These are phyloP conservation scores for Eueides isabella DNA, from an alignment of 1,140 invertebrate genomes.

Conservation along the genomic window DNA sequence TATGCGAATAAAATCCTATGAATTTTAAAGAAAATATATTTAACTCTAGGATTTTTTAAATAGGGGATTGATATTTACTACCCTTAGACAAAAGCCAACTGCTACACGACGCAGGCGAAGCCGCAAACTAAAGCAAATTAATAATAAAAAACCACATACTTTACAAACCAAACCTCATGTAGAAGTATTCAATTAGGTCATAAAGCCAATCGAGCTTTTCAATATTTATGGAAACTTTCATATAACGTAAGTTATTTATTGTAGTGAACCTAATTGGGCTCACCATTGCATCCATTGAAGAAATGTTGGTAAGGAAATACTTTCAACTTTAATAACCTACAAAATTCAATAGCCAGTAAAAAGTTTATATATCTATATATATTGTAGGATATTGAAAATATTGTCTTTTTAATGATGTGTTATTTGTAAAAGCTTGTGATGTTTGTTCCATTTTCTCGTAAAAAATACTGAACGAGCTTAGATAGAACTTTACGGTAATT, in stretches of 20 bases:
- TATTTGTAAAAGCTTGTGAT: no score
- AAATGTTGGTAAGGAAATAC: slow-evolving; percentile 1
- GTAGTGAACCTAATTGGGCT: not conserved
- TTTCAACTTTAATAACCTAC: not conserved
- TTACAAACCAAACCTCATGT: not conserved
- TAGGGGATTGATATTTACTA: no score
- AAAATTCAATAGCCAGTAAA: not conserved
- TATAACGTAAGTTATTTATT: slow-evolving; percentile 4
- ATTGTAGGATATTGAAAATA: no score
- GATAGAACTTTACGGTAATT: no score
- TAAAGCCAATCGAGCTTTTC: not conserved
- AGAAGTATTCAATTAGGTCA: not conserved
- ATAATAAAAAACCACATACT: not conserved
- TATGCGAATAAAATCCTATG: no score
- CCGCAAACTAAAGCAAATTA: not conserved
- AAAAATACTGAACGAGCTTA: no score
- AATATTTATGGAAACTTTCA: not conserved
- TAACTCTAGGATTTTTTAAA: no score
- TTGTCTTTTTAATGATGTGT: no score
- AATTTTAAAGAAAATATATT: no score
- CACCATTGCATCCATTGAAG: slow-evolving; percentile 6
- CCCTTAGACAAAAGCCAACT: no score
- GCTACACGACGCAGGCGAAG: not conserved
- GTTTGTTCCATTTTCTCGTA: no score
- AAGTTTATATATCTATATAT: not conserved